A percentile compares a stretch with the other conserved stretches of the same genome.
Conservation (phyloP, 30 jellyfish, hydroid and myxozoan genomes). For the Catostylus mosaicus region DNA sequence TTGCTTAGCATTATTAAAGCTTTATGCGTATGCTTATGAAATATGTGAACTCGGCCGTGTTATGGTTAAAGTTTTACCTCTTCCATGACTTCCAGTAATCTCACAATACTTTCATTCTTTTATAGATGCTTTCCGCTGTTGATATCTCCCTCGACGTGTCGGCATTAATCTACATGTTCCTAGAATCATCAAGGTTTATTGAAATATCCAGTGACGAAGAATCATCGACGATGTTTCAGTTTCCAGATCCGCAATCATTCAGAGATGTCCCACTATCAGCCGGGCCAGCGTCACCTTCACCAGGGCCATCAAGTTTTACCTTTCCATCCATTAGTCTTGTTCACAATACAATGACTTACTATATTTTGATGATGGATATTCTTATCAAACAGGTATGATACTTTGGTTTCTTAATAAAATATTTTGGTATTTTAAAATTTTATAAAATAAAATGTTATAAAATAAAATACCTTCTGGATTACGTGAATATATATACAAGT, state of each 20-base stretch:
- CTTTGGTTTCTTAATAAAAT: too few species aligned
- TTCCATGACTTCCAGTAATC: too few species aligned
- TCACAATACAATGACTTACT: constrained; percentile 55
- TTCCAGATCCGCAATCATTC: constrained; percentile 73
- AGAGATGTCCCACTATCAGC: constrained; percentile 58
- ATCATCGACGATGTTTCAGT: constrained; percentile 72
- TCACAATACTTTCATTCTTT: not conserved
- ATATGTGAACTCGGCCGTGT: too few species aligned
- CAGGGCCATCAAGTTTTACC: constrained; percentile 57
- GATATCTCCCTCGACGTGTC: constrained; percentile 69
- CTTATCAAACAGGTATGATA: constrained; percentile 81
- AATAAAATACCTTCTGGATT: too few species aligned
- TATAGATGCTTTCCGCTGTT: constrained; percentile 82
- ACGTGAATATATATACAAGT: too few species aligned
- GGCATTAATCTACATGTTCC: constrained; percentile 59
- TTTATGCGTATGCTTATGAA: too few species aligned
- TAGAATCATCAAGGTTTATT: constrained; percentile 34
- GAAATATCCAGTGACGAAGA: constrained; percentile 54
- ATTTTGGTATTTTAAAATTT: not conserved
- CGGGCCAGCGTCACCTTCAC: constrained; percentile 43
- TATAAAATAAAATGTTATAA: too few species aligned
- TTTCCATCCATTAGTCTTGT: constrained; percentile 51
- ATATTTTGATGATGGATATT: constrained; percentile 80
- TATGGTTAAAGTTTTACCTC: too few species aligned
- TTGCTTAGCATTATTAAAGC: too few species aligned